phyloP scores from a whole-genome alignment of 2,888 invertebrate genomes.

The Deilephila porcellus region DNA sequence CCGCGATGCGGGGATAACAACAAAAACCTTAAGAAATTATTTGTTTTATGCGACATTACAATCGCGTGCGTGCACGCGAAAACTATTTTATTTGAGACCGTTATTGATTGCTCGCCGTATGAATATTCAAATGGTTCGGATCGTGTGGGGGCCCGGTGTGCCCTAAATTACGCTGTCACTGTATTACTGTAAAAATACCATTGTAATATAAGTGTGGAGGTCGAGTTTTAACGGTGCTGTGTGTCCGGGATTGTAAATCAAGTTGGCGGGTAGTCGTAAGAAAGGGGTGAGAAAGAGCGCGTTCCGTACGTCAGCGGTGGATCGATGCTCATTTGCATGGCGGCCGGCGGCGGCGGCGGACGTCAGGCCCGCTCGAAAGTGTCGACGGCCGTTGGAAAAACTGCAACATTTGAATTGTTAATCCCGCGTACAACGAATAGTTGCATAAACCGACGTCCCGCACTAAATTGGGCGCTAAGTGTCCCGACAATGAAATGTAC shows the following conservation, averaged over 20 bases:
- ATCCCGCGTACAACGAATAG: slow-evolving; percentile 77
- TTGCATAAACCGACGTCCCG: slow-evolving; percentile 73
- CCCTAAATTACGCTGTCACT: slow-evolving; percentile 83
- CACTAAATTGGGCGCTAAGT: slow-evolving; percentile 74
- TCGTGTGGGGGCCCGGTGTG: slow-evolving; percentile 73
- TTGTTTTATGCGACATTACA: slow-evolving; percentile 81
- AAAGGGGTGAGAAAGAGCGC: slow-evolving; percentile 81
- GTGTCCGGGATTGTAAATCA: slow-evolving; percentile 81
- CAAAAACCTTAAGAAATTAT: slow-evolving; percentile 78
- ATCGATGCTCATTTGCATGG: slow-evolving; percentile 83
- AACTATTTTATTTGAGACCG: slow-evolving; percentile 80
- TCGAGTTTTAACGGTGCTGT: slow-evolving; percentile 72
- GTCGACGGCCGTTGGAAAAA: slow-evolving; percentile 75
- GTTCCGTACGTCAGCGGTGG: slow-evolving; percentile 77
- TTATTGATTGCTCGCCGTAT: slow-evolving; percentile 84
- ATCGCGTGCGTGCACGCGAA: slow-evolving; percentile 83
- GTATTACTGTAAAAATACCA: slow-evolving; percentile 80
- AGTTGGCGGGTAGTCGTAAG: slow-evolving; percentile 81
- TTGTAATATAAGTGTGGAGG: slow-evolving; percentile 74
- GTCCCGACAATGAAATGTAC: slow-evolving; percentile 64
- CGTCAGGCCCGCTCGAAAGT: slow-evolving; percentile 81
- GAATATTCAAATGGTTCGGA: slow-evolving; percentile 82
- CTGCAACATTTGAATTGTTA: slow-evolving; percentile 80
- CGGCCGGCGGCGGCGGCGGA: slow-evolving; percentile 73
- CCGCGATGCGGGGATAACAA: slow-evolving; percentile 71